These are phyloP conservation scores for Ophioninae sp. DNA, from an alignment of 2,888 invertebrate genomes.

Conservation along the genomic window DNA sequence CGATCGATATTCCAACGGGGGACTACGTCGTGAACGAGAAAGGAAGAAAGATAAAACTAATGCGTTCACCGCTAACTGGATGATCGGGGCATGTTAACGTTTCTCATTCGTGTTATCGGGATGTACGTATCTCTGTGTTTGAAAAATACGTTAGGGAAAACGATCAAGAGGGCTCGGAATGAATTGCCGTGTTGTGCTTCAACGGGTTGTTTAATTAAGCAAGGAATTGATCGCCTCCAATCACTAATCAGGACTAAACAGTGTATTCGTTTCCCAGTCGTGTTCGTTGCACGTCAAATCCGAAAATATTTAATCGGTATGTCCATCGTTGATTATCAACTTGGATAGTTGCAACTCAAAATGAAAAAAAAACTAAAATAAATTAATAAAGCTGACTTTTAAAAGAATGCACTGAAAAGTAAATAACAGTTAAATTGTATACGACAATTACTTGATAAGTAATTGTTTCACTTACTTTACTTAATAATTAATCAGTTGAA, in stretches of 20 bases:
- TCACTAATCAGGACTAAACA: slow-evolving; percentile 48
- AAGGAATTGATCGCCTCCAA: slow-evolving; percentile 51
- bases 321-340: no score
- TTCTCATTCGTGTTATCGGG: slow-evolving; percentile 56
- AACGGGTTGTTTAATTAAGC: slow-evolving; percentile 55
- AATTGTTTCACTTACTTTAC: no score
- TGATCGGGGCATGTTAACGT: slow-evolving; percentile 11
- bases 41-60: slow-evolving; percentile 20
- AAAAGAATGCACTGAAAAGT: no score
- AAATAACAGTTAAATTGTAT: no score
- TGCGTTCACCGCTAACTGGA: background rate
- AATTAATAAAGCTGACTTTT: no score
- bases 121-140: slow-evolving; percentile 56
- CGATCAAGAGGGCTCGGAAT: slow-evolving; percentile 17
- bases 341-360: no score
- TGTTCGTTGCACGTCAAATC: slow-evolving; percentile 4
- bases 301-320: no score
- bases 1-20: slow-evolving; percentile 25
- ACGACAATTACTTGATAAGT: no score
- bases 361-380: no score
- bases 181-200: slow-evolving; percentile 15
- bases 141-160: slow-evolving; percentile 14
- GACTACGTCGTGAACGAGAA: background rate
- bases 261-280: slow-evolving; percentile 21
- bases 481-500: no score